Conservation (phyloP, 1,140 invertebrate genomes). For the Pseudomyrmex dendroicus region DNA sequence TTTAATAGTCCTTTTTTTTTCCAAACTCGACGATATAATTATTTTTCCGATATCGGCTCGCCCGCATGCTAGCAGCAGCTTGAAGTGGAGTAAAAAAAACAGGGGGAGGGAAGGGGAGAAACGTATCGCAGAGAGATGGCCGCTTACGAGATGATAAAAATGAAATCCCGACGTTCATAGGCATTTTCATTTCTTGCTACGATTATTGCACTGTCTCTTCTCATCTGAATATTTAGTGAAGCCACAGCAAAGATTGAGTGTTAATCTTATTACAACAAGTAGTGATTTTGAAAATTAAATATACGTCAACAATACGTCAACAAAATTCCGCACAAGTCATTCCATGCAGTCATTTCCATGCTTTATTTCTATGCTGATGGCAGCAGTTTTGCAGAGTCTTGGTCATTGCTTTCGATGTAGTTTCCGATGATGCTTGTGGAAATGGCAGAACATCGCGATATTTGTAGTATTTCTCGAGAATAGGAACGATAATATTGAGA, state of each 20-base stretch:
- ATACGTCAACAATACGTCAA: background rate
- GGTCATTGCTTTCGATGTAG: conserved; percentile 1
- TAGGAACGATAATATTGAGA: background rate
- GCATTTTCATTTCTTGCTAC: conserved; percentile 18
- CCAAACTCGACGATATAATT: conserved; percentile 41
- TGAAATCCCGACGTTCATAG: conserved; percentile 22
- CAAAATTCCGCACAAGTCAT: background rate
- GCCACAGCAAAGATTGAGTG: background rate
- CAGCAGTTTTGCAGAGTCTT: background rate
- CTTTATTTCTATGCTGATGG: background rate
- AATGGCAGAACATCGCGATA: background rate
- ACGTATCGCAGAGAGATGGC: conserved; percentile 18
- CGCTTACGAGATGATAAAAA: conserved; percentile 28
- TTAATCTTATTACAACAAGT: background rate
- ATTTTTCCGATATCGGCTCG: conserved; percentile 35
- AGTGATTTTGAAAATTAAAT: background rate
- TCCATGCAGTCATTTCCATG: background rate
- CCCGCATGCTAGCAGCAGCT: background rate
- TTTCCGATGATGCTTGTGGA: too few species aligned
- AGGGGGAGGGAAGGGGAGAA: background rate
- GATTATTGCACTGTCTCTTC: conserved; percentile 14
- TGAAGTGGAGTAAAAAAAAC: too few species aligned
- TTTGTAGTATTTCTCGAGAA: background rate
- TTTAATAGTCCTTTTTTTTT: conserved; percentile 6
- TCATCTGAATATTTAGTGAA: conserved; percentile 3